A percentile compares a stretch with the other conserved stretches of the same genome.
Evolutionary conservation across 2,888 invertebrate genomes (phyloP).

Genomic region (Eupithecia exiguata): DNA sequence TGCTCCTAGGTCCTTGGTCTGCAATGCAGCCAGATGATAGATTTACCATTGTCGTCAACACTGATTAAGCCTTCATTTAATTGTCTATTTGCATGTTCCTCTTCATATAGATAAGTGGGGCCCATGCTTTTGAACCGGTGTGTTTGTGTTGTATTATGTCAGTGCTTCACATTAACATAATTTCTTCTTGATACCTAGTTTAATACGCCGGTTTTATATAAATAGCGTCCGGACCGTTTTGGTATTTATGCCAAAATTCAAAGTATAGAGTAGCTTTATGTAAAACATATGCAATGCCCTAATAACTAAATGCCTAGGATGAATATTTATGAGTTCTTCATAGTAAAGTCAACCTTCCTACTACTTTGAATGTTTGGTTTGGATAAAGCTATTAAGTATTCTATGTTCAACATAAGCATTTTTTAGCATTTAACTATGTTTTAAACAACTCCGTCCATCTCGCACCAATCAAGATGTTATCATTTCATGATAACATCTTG

Average conservation of each 20-base stretch:
- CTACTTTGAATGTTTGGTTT: background rate
- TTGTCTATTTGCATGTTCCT: constrained; percentile 31
- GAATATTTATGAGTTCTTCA: constrained; percentile 2
- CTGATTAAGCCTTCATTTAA: constrained; percentile 21
- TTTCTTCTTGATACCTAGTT: background rate
- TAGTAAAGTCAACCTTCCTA: background rate
- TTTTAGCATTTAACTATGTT: background rate
- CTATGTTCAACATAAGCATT: too few species aligned
- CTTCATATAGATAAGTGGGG: constrained; percentile 9
- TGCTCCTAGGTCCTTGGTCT: constrained; percentile 38
- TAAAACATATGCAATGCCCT: background rate
- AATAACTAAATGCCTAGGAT: background rate
- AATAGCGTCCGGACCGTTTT: background rate
- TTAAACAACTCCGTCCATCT: background rate
- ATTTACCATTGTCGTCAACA: constrained; percentile 11
- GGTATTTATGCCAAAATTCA: background rate
- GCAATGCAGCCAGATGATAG: constrained; percentile 25
- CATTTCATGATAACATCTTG: background rate
- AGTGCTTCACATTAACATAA: constrained; percentile 20
- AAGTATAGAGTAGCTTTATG: background rate
- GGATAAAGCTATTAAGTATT: background rate
- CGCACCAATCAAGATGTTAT: background rate
- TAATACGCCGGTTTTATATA: constrained; percentile 8
- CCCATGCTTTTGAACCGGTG: background rate
- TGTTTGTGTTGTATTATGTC: constrained; percentile 17